Percentiles rank a stretch among this genome's conserved stretches.
phyloP scores from a whole-genome alignment of 2,113 vertebrate species.

The Scortum barcoo region DNA sequence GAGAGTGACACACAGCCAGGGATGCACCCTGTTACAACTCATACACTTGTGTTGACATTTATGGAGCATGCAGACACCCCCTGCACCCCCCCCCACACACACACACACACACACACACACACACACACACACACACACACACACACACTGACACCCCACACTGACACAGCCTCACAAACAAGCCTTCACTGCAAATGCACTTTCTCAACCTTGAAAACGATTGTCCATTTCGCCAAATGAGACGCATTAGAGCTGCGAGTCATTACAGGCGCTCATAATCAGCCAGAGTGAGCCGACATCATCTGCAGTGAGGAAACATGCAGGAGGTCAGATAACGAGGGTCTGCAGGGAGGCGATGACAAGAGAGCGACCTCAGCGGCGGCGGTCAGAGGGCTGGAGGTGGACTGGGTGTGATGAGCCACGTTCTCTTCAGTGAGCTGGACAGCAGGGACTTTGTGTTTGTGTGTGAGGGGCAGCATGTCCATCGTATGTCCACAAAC shows the following conservation, averaged over 20 bases:
- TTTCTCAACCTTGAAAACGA: slow-evolving; percentile 60
- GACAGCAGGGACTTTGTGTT: not conserved
- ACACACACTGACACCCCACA: not conserved
- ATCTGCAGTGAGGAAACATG: slow-evolving; percentile 17
- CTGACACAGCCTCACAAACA: slow-evolving; percentile 36
- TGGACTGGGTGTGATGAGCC: slow-evolving; percentile 30
- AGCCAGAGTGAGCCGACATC: slow-evolving; percentile 41
- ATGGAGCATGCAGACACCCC: not conserved
- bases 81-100: no score
- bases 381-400: slow-evolving; percentile 4
- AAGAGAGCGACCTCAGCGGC: not conserved
- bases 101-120: not conserved
- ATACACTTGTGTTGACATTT: slow-evolving; percentile 8
- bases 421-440: slow-evolving; percentile 6
- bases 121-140: not conserved
- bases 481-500: not conserved
- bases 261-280: slow-evolving; percentile 64
- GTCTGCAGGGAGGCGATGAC: not conserved
- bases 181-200: slow-evolving; percentile 10
- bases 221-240: slow-evolving; percentile 61
- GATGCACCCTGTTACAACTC: not conserved
- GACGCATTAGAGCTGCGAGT: slow-evolving; percentile 57
- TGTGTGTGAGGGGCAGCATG: not conserved
- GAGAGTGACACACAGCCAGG: slow-evolving; percentile 2
- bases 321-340: slow-evolving; percentile 44